These are phyloP conservation scores for Petrolisthes cinctipes DNA, from an alignment of 2,888 invertebrate genomes.

Conservation along the genomic window DNA sequence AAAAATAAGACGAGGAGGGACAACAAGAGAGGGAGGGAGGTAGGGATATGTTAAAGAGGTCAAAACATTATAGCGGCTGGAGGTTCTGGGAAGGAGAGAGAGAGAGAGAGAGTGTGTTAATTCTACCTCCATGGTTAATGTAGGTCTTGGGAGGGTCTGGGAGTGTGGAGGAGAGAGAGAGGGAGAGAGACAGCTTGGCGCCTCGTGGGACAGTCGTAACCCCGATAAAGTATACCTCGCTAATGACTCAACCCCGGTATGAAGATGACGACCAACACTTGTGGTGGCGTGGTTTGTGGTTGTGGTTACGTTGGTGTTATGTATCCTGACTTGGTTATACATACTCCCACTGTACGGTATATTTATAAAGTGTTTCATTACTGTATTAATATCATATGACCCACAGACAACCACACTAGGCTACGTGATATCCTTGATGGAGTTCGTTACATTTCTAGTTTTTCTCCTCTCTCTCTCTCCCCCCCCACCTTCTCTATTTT, in stretches of 20 bases:
- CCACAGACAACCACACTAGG: too few relatives aligned
- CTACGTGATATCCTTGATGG: too few relatives aligned
- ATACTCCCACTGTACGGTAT: too few relatives aligned
- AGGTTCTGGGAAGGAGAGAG: not conserved
- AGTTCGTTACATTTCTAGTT: too few relatives aligned
- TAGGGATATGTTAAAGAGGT: not conserved
- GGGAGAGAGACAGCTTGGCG: constrained; percentile 13
- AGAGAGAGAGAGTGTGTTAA: not conserved
- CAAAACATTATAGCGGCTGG: too few relatives aligned
- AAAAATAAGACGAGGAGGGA: not conserved
- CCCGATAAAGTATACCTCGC: not conserved
- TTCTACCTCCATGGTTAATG: too few relatives aligned
- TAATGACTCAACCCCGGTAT: not conserved
- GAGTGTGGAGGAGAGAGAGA: not conserved
- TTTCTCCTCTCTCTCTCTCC: too few relatives aligned
- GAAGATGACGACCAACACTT: not conserved
- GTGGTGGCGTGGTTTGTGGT: not conserved
- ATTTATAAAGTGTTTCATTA: too few relatives aligned
- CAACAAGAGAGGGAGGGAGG: not conserved
- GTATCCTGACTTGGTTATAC: not conserved
- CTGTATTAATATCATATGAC: too few relatives aligned
- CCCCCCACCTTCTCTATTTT: too few relatives aligned
- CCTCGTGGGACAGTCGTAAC: not conserved
- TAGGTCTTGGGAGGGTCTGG: too few relatives aligned
- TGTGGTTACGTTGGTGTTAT: not conserved